Evolutionary conservation across 2,888 invertebrate genomes (phyloP).

Genomic region (Xestobium rufovillosum): DNA sequence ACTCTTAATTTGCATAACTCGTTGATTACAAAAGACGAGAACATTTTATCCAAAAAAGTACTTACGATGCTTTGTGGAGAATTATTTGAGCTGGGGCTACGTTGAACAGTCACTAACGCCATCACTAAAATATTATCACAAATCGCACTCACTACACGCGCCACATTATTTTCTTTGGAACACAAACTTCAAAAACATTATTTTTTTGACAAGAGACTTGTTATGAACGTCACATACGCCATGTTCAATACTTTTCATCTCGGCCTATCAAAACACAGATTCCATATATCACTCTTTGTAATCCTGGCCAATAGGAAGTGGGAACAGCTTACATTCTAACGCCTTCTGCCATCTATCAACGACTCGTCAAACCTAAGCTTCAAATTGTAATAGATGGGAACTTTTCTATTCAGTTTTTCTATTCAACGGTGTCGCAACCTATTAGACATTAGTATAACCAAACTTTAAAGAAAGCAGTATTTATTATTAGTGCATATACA

Average conservation of each 20-base stretch:
- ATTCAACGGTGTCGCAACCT: no score
- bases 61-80: conserved; percentile 54
- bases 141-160: conserved; percentile 23
- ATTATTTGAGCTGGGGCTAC: conserved; percentile 63
- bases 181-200: not conserved
- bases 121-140: conserved; percentile 36
- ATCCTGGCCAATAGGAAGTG: conserved; percentile 3
- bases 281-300: conserved; percentile 10
- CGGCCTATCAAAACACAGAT: conserved; percentile 23
- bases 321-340: no score
- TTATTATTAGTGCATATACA: no score
- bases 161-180: not conserved
- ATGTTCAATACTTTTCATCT: conserved; percentile 42
- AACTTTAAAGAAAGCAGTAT: no score
- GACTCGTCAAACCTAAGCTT: no score
- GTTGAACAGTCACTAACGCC: conserved; percentile 67
- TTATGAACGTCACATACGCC: conserved; percentile 37
- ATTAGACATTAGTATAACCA: no score
- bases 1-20: conserved; percentile 7
- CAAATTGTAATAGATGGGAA: no score
- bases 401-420: no score
- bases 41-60: conserved; percentile 23
- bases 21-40: conserved; percentile 5
- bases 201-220: conserved; percentile 12
- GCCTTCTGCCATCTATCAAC: no score